Evolutionary conservation across 2,888 invertebrate genomes (phyloP), one percentile per base, ranked within the genome.

Genomic region (Dinocampus coccinellae): DNA sequence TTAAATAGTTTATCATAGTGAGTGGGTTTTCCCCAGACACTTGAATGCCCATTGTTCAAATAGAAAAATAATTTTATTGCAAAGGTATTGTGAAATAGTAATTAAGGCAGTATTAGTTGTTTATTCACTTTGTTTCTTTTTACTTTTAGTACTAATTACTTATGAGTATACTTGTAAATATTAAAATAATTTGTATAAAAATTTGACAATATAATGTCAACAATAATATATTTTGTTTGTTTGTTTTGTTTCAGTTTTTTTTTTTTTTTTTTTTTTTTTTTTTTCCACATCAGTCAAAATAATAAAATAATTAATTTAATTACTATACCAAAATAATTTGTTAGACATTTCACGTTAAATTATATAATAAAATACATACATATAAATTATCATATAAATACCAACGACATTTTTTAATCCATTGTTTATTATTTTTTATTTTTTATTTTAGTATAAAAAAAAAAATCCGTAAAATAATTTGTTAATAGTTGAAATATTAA

Each of bases 181-280:
- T 26, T 53, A 53, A n/a, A 24, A 26, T 55, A 55, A 20, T 20
- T 47, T 55, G 55, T 55, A 55, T 55, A 55, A 55, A 55, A 55
- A 42, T 42, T 7, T 3, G 11, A 55, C 55, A n/a, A 55, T 24
- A 47, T 7, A 47, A n/a, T n/a, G n/a, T n/a, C n/a, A n/a, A n/a
- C n/a, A n/a, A n/a, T n/a, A n/a, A n/a, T n/a, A n/a, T n/a, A n/a
- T n/a, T n/a, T n/a, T n/a, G n/a, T n/a, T n/a, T n/a, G n/a, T n/a
- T n/a, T n/a, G n/a, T n/a, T n/a, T n/a, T n/a, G n/a, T n/a, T n/a
- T n/a, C n/a, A n/a, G n/a, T n/a, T n/a, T n/a, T n/a, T n/a, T n/a
- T n/a, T n/a, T n/a, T n/a, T n/a, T n/a, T n/a, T 47, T 16, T 47
- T 47, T 16, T 13, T 47, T 47, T 20, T 47, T 22, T 55, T 20